Conservation (phyloP, 2,888 invertebrate genomes). For the Ochropacha duplaris region DNA sequence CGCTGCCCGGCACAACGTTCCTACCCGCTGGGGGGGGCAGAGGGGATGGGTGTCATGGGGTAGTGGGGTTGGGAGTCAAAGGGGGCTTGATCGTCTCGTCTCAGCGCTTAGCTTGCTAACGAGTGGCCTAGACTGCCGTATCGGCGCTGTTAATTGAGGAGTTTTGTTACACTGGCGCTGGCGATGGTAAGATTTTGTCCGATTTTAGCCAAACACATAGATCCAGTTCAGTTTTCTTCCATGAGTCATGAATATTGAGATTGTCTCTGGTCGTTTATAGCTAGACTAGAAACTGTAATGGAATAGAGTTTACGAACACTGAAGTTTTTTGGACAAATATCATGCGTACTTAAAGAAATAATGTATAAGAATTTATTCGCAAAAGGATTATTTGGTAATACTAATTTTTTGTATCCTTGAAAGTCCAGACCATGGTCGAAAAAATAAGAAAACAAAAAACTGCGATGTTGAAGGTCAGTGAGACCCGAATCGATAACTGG, state of each 20-base stretch:
- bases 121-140: constrained; percentile 25
- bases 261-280: no score
- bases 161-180: background rate
- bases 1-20: constrained; percentile 11
- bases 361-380: no score
- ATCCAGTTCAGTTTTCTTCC: background rate
- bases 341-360: no score
- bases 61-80: background rate
- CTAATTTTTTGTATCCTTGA: background rate
- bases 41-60: background rate
- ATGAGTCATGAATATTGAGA: background rate
- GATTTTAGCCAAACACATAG: background rate
- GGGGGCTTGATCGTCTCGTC: constrained; percentile 25
- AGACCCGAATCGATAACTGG: background rate
- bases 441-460: background rate
- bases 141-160: constrained; percentile 13
- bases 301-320: no score
- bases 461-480: background rate
- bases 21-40: constrained; percentile 9
- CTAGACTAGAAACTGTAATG: no score
- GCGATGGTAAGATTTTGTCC: background rate
- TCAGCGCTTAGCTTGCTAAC: constrained; percentile 24
- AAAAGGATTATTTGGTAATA: no score
- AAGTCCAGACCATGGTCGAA: background rate
- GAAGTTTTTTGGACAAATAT: no score